Evolutionary conservation across 2,797 vertebrate species (phyloP).

Genomic region (Pseudotriccus pelzelni): DNA sequence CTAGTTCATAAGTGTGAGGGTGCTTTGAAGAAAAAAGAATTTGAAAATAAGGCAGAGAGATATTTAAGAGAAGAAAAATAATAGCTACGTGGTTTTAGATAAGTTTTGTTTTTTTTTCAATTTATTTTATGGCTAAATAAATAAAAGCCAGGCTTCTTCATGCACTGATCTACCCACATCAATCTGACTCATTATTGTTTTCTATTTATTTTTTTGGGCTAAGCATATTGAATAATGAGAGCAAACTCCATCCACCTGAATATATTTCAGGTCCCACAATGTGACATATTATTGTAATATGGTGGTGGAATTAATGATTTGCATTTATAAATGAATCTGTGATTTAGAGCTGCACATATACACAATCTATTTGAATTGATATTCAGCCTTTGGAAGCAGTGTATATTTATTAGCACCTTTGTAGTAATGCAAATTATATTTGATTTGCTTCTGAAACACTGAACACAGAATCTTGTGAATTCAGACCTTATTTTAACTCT

Average conservation of each 20-base stretch:
- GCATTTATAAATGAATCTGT: neutral
- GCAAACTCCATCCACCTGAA: neutral
- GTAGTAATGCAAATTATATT: neutral
- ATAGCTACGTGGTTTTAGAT: neutral
- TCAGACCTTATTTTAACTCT: neutral
- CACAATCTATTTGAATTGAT: neutral
- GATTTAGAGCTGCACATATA: slow-evolving; percentile 11
- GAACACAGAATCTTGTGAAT: neutral
- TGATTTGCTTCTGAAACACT: neutral
- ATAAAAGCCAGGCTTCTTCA: neutral
- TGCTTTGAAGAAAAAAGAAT: neutral
- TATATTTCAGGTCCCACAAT: neutral
- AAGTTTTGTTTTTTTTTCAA: neutral
- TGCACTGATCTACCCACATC: neutral
- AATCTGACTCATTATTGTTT: neutral
- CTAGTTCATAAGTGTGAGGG: neutral
- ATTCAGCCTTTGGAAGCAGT: neutral
- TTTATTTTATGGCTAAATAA: neutral
- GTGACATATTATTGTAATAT: neutral
- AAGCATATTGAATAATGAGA: neutral
- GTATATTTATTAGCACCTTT: slow-evolving; percentile 3
- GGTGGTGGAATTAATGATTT: neutral
- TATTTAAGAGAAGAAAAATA: neutral
- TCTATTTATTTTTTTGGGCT: neutral
- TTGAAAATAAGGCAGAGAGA: neutral